Conservation (phyloP, 1,140 invertebrate genomes). For the Procambarus clarkii region DNA sequence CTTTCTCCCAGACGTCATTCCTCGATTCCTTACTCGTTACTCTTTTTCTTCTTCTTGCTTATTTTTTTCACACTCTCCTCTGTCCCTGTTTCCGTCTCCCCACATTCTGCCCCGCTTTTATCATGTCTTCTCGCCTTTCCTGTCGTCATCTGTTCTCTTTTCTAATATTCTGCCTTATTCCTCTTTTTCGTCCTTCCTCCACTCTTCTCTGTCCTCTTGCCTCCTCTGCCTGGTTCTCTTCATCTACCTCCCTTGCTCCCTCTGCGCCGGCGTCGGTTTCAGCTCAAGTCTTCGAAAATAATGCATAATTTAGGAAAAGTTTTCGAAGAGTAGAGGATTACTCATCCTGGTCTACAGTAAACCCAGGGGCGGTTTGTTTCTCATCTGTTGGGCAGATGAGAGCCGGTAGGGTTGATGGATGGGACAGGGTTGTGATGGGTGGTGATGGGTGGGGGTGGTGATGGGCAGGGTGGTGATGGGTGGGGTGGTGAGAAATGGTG, state of each 20-base stretch:
- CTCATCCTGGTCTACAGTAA: neutral
- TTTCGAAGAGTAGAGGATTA: neutral
- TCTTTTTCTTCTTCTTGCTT: neutral
- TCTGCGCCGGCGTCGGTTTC: too few species aligned
- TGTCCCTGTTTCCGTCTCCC: neutral
- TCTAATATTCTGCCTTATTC: neutral
- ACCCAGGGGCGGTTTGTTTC: neutral
- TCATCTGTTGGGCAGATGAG: too few species aligned
- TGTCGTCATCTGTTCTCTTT: neutral
- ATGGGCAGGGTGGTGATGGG: too few species aligned
- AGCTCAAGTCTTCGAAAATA: neutral
- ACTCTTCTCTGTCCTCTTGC: neutral
- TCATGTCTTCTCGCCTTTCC: neutral
- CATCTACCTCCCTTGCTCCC: too few species aligned
- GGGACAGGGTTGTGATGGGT: neutral
- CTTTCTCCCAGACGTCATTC: neutral
- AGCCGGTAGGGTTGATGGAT: neutral
- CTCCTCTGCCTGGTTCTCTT: neutral
- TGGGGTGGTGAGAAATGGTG: too few species aligned
- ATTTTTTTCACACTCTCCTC: neutral
- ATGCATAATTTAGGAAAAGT: conserved; percentile 7
- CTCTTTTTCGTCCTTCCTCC: neutral
- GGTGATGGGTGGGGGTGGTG: too few species aligned
- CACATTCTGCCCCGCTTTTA: neutral
- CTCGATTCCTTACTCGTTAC: too few species aligned